Percentiles rank a stretch among this genome's conserved stretches.
These are phyloP conservation scores for Willisornis vidua DNA, from an alignment of 2,113 vertebrate species.

Conservation along the genomic window DNA sequence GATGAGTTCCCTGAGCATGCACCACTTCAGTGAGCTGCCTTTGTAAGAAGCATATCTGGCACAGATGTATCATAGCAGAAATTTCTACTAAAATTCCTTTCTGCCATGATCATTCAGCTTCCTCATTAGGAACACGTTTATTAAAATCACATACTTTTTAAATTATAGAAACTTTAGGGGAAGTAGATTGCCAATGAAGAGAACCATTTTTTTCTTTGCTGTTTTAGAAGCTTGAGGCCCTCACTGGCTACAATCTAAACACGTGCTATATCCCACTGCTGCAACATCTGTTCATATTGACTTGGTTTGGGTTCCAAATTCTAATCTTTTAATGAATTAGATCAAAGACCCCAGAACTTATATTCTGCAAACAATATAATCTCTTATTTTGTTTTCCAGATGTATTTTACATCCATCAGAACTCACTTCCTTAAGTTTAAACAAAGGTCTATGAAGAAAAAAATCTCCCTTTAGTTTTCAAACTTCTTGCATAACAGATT, in stretches of 20 bases:
- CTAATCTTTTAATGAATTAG: not conserved
- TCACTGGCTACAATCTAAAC: not conserved
- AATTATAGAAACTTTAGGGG: not conserved
- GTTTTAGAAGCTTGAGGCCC: not conserved
- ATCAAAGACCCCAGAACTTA: not conserved
- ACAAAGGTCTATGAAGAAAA: not conserved
- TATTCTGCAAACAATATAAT: not conserved
- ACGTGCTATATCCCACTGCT: not conserved
- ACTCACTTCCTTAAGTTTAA: not conserved
- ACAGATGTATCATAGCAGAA: not conserved
- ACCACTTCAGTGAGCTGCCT: not conserved
- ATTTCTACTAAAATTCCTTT: not conserved
- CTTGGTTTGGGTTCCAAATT: not conserved
- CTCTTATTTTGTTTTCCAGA: not conserved
- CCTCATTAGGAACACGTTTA: not conserved
- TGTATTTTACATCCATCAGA: not conserved
- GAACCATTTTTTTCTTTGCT: not conserved
- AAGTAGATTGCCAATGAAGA: not conserved
- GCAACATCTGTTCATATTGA: not conserved
- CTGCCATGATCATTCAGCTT: not conserved
- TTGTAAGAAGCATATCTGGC: not conserved
- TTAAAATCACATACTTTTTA: not conserved
- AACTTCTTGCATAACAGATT: not conserved
- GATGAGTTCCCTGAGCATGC: not conserved
- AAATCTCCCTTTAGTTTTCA: not conserved